Evolutionary conservation across 1,140 invertebrate genomes (phyloP).

Genomic region (Teleogryllus occipitalis): DNA sequence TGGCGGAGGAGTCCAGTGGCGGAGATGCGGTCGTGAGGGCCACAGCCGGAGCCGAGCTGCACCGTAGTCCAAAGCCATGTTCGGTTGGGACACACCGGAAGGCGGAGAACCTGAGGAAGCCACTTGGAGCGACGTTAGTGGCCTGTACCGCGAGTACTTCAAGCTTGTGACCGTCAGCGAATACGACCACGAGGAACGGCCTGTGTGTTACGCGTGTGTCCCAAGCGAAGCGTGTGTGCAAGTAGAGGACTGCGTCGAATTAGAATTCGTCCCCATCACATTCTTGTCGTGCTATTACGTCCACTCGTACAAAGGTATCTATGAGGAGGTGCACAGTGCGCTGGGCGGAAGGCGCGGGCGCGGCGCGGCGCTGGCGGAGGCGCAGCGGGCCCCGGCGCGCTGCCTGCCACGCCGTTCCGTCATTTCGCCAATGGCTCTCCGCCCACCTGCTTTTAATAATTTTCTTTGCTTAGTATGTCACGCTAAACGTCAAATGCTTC

Average conservation of each 20-base stretch:
- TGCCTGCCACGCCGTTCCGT: too few species aligned
- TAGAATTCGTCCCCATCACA: slow-evolving; percentile 47
- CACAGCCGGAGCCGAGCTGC: slow-evolving; percentile 7
- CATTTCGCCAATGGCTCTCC: too few species aligned
- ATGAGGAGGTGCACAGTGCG: too few species aligned
- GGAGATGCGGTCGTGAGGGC: slow-evolving; percentile 14
- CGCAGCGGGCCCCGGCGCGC: too few species aligned
- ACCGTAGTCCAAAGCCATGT: slow-evolving; percentile 29
- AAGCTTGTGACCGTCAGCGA: slow-evolving; percentile 58
- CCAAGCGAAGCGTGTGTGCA: slow-evolving; percentile 28
- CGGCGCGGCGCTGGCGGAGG: too few species aligned
- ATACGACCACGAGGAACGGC: slow-evolving; percentile 47
- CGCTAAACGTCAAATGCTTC: too few species aligned
- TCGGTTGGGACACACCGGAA: slow-evolving; percentile 27
- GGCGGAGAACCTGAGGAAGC: slow-evolving; percentile 25
- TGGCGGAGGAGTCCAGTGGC: neutral
- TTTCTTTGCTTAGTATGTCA: too few species aligned
- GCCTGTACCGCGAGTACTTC: slow-evolving; percentile 45
- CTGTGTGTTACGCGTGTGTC: slow-evolving; percentile 47
- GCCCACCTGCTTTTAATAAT: too few species aligned
- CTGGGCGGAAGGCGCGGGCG: too few species aligned
- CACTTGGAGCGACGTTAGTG: slow-evolving; percentile 42
- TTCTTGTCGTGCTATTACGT: slow-evolving; percentile 53
- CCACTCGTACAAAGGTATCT: slow-evolving; percentile 54
- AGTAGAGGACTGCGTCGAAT: neutral